Evolutionary conservation across 1,140 invertebrate species (phyloP), one percentile per base, ranked within the genome.

Genomic region (Amphibalanus amphitrite): DNA sequence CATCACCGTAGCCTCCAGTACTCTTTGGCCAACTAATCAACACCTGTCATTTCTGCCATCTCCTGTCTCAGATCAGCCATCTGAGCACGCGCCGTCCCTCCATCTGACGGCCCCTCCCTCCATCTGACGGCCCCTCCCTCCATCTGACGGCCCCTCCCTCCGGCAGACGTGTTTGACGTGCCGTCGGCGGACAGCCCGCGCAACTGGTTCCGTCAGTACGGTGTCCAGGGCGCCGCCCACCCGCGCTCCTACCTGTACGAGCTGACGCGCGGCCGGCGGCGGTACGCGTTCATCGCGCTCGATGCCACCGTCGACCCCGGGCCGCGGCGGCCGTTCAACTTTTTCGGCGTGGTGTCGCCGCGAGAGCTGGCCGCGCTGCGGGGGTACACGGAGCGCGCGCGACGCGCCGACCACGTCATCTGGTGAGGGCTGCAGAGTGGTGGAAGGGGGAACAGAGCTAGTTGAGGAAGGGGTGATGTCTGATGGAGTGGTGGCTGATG

Each of bases 231-330:
- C 17, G 77, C 76, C 68, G 79, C 80, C 3, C 81, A 92, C 80
- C 80, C 84, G n/a, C 83, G 86, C 69, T 94, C 92, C 4, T 95
- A 95, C 79, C 81, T 88, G 76, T 86, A 91, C 78, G 84, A 85
- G 75, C 78, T 89, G 64, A 78, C 81, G 30, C 75, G 79, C 30
- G 82, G 78, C 72, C 78, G 78, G 25, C 80, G 88, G 28, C 85
- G 82, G 70, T 88, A 89, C 76, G 86, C 89, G 26, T 94, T 96
- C 80, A 85, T 96, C 73, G 92, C 85, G 0, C 81, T 96, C 40
- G 93, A 97, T 81, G 91, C 92, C n/a, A 92, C 90, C 77, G 82
- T 91, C 59, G 86, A 91, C 73, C 92, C 92, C 29, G 92, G 93
- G 15, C 87, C 91, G 17, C 85, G 87, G 74, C 82, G 93, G 76